Conservation (phyloP, 1,140 invertebrate genomes). For the Microplitis demolitor region DNA sequence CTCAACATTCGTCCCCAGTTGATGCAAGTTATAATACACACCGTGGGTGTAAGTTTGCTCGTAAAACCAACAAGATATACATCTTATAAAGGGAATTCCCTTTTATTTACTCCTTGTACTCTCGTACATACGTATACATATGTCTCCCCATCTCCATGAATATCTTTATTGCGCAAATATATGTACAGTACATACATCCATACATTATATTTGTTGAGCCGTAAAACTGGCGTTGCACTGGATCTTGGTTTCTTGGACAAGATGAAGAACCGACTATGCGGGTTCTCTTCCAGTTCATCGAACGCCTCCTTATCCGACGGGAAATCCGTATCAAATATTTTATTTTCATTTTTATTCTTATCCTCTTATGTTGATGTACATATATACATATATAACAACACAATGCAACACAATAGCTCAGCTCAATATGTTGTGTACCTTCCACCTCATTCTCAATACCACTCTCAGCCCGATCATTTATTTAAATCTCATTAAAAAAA, state of each 20-base stretch:
- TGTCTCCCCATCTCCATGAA: background rate
- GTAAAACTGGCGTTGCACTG: too few relatives aligned
- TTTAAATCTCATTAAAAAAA: background rate
- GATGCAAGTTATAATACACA: background rate
- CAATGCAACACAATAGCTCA: background rate
- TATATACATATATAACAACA: background rate
- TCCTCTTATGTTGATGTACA: background rate
- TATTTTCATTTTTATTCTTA: background rate
- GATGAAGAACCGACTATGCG: background rate
- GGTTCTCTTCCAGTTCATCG: background rate
- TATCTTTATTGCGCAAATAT: conserved; percentile 5
- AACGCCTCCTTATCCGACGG: conserved; percentile 1
- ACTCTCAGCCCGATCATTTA: background rate
- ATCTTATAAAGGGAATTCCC: conserved; percentile 4
- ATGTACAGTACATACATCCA: background rate
- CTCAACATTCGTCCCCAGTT: background rate
- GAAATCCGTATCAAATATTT: background rate
- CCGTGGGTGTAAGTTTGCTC: conserved; percentile 11
- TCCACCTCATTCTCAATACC: too few relatives aligned
- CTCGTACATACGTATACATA: background rate
- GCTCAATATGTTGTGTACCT: background rate
- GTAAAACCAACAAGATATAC: background rate
- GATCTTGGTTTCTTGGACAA: background rate
- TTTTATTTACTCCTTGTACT: background rate
- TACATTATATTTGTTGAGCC: background rate